phyloP scores from a whole-genome alignment of 2,888 invertebrate genomes.

The Drosophila borborema region DNA sequence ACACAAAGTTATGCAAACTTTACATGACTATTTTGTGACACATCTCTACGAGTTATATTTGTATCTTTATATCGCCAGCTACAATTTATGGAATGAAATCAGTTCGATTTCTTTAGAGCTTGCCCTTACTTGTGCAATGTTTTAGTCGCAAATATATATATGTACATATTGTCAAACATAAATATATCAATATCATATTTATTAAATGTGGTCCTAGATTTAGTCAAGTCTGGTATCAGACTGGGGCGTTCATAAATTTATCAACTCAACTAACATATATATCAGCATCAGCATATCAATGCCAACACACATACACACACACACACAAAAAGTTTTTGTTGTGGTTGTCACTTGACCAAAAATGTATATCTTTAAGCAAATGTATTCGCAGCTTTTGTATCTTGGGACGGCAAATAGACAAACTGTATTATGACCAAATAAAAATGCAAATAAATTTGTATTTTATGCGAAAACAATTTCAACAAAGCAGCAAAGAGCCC shows the following conservation, averaged over 20 bases:
- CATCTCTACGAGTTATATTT: slow-evolving; percentile 10
- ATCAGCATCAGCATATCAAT: slow-evolving; percentile 70
- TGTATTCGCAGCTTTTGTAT: slow-evolving; percentile 44
- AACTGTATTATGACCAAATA: slow-evolving; percentile 79
- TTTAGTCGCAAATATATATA: slow-evolving; percentile 1
- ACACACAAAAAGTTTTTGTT: slow-evolving; percentile 8
- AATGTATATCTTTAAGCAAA: slow-evolving; percentile 36
- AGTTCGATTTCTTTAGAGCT: slow-evolving; percentile 13
- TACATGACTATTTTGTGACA: not conserved
- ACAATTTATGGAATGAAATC: slow-evolving; percentile 22
- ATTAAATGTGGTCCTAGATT: slow-evolving; percentile 56
- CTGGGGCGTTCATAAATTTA: slow-evolving; percentile 71
- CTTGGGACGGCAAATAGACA: slow-evolving; percentile 66
- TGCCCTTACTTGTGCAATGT: slow-evolving; percentile 4
- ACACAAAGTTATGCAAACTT: not conserved
- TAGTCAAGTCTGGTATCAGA: slow-evolving; percentile 56
- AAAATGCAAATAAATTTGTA: slow-evolving; percentile 81
- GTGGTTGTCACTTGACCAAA: slow-evolving; percentile 61
- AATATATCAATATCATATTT: slow-evolving; percentile 75
- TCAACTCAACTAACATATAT: slow-evolving; percentile 42
- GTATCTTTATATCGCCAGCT: slow-evolving; percentile 26
- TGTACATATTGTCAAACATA: slow-evolving; percentile 49
- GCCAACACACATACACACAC: slow-evolving; percentile 24
- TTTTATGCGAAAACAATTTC: slow-evolving; percentile 79
- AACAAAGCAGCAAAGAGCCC: slow-evolving; percentile 42